Evolutionary conservation across 2,113 vertebrate genomes (phyloP).

Genomic region (Pelusios castaneus): DNA sequence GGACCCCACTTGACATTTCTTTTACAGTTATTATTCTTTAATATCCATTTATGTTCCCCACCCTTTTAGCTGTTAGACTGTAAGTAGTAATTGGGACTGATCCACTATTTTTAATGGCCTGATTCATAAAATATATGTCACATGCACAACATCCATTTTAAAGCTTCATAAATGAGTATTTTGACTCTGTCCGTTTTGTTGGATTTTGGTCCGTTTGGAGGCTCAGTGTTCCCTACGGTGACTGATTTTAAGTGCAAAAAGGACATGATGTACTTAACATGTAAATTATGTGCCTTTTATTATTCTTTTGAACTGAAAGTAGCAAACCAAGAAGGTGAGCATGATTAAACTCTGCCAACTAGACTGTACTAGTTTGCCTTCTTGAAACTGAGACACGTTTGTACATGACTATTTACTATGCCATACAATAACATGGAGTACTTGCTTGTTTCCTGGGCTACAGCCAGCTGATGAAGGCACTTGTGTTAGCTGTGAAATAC

Average conservation of each 20-base stretch:
- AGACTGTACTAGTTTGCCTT: slow-evolving; percentile 12
- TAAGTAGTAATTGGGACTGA: background rate
- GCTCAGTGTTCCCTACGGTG: slow-evolving; percentile 36
- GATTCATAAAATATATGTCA: slow-evolving; percentile 37
- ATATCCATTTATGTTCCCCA: background rate
- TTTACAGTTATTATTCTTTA: background rate
- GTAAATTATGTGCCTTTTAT: slow-evolving; percentile 45
- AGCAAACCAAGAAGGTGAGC: background rate
- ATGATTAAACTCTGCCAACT: background rate
- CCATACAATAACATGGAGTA: background rate
- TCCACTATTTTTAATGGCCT: slow-evolving; percentile 7
- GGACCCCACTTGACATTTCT: background rate
- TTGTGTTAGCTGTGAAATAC: slow-evolving; percentile 14
- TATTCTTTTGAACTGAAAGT: slow-evolving; percentile 42
- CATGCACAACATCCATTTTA: slow-evolving; percentile 1
- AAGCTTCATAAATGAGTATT: background rate
- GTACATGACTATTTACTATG: slow-evolving; percentile 20
- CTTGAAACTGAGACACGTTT: slow-evolving; percentile 24
- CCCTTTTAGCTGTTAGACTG: background rate
- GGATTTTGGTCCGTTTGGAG: slow-evolving; percentile 5
- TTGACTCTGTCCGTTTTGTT: slow-evolving; percentile 45
- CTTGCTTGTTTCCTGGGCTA: background rate
- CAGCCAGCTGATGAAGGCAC: background rate
- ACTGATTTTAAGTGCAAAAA: slow-evolving; percentile 14
- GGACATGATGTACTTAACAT: slow-evolving; percentile 43